Evolutionary conservation across 2,113 vertebrate species (phyloP).

Genomic region (Campylorhamphus procurvoides): DNA sequence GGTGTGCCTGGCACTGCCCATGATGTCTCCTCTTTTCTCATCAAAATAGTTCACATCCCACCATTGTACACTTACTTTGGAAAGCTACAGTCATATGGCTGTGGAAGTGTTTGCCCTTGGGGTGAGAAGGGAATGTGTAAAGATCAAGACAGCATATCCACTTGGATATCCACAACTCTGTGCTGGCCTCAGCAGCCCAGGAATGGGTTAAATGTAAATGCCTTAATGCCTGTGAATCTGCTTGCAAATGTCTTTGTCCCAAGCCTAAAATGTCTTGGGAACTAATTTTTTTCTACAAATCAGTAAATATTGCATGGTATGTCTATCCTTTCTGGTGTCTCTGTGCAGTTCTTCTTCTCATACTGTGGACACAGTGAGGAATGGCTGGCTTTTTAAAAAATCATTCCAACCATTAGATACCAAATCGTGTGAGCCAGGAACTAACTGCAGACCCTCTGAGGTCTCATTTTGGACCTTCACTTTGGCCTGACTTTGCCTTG

Average conservation of each 20-base stretch:
- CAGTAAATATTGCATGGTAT: neutral
- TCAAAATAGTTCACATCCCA: neutral
- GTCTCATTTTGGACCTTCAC: neutral
- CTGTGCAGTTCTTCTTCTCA: neutral
- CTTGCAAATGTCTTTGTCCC: neutral
- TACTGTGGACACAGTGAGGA: neutral
- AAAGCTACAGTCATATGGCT: neutral
- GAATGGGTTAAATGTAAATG: neutral
- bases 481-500: neutral
- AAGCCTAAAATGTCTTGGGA: neutral
- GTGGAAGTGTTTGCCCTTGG: neutral
- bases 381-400: neutral
- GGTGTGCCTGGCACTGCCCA: neutral
- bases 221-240: neutral
- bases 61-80: neutral
- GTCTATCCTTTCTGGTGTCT: neutral
- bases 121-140: neutral
- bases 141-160: neutral
- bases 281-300: neutral
- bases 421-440: neutral
- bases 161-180: neutral
- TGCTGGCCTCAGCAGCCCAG: neutral
- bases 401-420: neutral
- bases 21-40: fast-evolving
- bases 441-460: neutral